Percentiles rank a stretch among this genome's conserved stretches.
Evolutionary conservation across 2,888 invertebrate species (phyloP).

Genomic region (Pomacea canaliculata): DNA sequence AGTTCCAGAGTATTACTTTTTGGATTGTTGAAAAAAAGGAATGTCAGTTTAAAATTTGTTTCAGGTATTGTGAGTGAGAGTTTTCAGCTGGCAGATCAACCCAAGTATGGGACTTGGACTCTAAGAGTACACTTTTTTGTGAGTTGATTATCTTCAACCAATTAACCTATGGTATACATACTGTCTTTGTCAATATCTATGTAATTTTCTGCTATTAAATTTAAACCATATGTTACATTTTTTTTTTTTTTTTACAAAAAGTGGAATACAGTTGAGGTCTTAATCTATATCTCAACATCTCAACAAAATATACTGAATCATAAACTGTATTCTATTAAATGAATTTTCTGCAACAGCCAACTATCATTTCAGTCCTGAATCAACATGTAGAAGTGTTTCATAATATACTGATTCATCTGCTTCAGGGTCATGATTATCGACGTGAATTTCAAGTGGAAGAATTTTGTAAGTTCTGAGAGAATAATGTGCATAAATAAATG

Average conservation of each 20-base stretch:
- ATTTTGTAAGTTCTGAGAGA: constrained; percentile 76
- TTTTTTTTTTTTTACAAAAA: background rate
- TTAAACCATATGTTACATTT: too few species aligned
- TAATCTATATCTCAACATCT: background rate
- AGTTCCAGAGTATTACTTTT: too few species aligned
- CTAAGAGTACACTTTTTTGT: constrained; percentile 87
- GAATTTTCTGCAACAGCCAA: too few species aligned
- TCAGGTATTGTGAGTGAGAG: constrained; percentile 91
- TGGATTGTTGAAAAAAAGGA: too few species aligned
- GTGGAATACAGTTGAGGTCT: background rate
- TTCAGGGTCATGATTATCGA: constrained; percentile 84
- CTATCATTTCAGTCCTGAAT: too few species aligned
- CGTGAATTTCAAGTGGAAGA: constrained; percentile 90
- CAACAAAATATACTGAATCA: too few species aligned
- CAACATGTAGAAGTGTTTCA: too few species aligned
- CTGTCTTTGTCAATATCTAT: too few species aligned
- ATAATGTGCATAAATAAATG: too few species aligned
- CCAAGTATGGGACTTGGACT: constrained; percentile 91
- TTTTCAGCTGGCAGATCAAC: constrained; percentile 91
- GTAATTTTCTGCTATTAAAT: too few species aligned
- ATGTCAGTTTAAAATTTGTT: constrained; percentile 9
- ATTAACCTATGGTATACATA: too few species aligned
- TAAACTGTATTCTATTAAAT: too few species aligned
- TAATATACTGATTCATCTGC: constrained; percentile 14
- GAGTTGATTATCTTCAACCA: constrained; percentile 37